Evolutionary conservation across 2,888 invertebrate genomes (phyloP), one percentile per base, ranked within the genome.

Genomic region (Blastobasis adustella): DNA sequence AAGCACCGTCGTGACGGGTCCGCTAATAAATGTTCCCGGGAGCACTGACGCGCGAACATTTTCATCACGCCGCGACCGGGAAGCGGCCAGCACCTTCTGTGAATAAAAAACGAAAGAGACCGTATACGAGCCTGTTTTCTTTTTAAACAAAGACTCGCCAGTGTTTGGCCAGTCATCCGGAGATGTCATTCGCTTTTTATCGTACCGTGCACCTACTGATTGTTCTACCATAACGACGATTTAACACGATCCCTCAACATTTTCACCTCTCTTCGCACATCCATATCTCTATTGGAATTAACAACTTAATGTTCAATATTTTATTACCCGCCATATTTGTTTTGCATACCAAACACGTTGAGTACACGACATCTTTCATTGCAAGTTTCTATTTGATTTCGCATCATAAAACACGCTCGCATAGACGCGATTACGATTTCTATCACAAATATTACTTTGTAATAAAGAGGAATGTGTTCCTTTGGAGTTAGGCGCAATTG

Each of bases 341-440:
- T 74, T 76, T 75, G 76, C 71, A 79, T 79, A 77, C 77, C 76
- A 79, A 81, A 83, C 86, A 80, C 73, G 77, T 74, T 69, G 66
- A 73, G 70, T 71, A 76, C 68, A 80, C 72, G 79, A 82, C 82
- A 83, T 85, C 82, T 82, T 82, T 82, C 82, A 86, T 85, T 85
- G 79, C 86, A 82, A 80, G 87, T 87, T 87, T 88, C 88, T 87
- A 88, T 87, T 88, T 87, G 87, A 84, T 87, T 85, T 82, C 74
- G 78, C 70, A 76, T 82, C 85, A 82, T 85, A 85, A 83, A 85
- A 80, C 72, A 64, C 67, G 74, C 79, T 85, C 73, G 74, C 82
- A 76, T 73, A 68, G 73, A 76, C 69, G 69, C 77, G 82, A 85
- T 85, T 85, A 83, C 72, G 84, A 81, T 86, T 82, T 84, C 85